Conservation (phyloP, 2,797 vertebrate species). For the Gastrophryne carolinensis region DNA sequence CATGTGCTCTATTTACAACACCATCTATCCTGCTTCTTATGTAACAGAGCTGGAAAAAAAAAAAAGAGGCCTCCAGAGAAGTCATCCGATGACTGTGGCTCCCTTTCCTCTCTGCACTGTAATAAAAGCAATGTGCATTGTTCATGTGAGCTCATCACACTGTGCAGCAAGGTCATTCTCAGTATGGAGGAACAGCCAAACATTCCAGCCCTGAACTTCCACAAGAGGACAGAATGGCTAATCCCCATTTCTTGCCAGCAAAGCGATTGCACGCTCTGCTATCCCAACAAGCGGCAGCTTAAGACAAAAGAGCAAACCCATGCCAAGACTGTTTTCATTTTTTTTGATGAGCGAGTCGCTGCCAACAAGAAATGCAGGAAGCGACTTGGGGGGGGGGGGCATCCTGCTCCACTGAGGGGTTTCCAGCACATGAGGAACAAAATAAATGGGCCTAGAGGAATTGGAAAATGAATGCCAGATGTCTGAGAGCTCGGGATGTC, state of each 20-base stretch:
- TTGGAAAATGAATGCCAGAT: conserved; percentile 43
- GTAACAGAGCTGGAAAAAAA: too few species aligned
- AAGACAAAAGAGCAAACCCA: conserved; percentile 33
- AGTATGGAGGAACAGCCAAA: neutral
- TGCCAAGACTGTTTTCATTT: conserved; percentile 4
- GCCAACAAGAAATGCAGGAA: conserved; percentile 50
- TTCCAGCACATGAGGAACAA: conserved; percentile 34
- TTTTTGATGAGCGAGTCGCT: conserved; percentile 21
- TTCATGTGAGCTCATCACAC: neutral
- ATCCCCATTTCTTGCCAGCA: neutral
- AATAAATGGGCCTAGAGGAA: conserved; percentile 45
- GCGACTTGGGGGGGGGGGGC: conserved; percentile 34
- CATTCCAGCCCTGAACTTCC: neutral
- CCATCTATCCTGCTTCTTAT: too few species aligned
- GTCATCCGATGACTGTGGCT: neutral
- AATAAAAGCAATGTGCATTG: conserved; percentile 14
- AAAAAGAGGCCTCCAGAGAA: too few species aligned
- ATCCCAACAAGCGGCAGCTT: neutral
- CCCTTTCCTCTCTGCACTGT: neutral
- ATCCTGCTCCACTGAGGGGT: conserved; percentile 44
- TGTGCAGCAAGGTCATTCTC: neutral
- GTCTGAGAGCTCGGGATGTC: conserved; percentile 17
- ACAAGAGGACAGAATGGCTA: neutral
- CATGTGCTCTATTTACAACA: too few species aligned
- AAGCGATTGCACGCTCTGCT: neutral